Evolutionary conservation across 2,113 vertebrate genomes (phyloP).

Genomic region (Otus sunia): DNA sequence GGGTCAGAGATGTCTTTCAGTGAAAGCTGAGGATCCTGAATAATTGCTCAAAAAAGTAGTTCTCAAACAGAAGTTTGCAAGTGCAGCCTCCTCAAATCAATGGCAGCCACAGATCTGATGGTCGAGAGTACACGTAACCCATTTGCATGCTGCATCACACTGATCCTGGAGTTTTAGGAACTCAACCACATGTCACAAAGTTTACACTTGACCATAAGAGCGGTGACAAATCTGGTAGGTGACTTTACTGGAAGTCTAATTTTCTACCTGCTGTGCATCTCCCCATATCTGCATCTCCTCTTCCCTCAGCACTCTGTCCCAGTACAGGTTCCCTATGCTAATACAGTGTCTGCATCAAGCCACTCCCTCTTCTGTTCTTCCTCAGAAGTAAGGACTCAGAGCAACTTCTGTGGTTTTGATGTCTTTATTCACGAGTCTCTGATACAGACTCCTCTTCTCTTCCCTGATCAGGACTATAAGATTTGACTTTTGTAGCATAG

Average conservation of each 20-base stretch:
- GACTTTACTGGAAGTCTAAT: not conserved
- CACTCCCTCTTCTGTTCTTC: not conserved
- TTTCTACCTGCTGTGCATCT: not conserved
- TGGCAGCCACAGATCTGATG: not conserved
- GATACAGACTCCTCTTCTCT: not conserved
- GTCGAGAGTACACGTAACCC: fast-evolving
- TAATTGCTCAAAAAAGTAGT: not conserved
- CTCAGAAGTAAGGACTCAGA: not conserved
- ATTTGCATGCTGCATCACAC: not conserved
- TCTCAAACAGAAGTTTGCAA: not conserved
- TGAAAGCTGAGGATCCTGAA: not conserved
- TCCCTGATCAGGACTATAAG: not conserved
- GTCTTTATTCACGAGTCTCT: not conserved
- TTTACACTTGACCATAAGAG: not conserved
- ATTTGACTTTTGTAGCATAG: not conserved
- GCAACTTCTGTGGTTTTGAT: not conserved
- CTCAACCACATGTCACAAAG: not conserved
- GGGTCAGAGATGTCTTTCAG: not conserved
- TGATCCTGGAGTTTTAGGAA: not conserved
- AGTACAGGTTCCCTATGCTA: not conserved
- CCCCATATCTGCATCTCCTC: not conserved
- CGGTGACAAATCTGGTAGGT: not conserved
- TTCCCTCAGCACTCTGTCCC: not conserved
- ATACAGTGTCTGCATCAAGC: not conserved
- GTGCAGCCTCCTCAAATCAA: not conserved